Base-by-base conservation (phyloP, 2,113 vertebrate species). In the Perca schrenkii region DNA sequence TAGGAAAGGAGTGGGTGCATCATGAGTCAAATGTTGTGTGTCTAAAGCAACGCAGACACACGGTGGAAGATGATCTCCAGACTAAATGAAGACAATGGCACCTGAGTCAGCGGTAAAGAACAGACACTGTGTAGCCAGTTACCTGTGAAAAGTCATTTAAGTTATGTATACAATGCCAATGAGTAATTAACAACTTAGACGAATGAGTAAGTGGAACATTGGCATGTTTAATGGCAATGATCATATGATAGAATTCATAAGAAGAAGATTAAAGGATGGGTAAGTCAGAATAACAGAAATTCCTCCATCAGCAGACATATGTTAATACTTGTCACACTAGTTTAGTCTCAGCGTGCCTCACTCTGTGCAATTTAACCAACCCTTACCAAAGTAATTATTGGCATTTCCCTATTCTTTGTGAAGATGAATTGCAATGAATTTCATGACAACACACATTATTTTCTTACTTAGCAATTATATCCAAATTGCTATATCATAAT, bases 21-120 rank as follows among this genome's bases (percentile, higher is more conserved):
- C 40, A 64, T 89, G 84, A 89, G 77, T 92, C 86, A 90, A 74
- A 54, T 47, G 16, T 46, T 50, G 4, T 17, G 49, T 46, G 69
- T 83, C 72, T 86, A 70, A 58, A 40, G 65, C 47, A 40, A 61
- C 3, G 15, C 10, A 52, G 60, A 68, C 28, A 54, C 2, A 58
- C 16, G 0, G 54, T 16, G 1, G 11, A 49, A 57, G 22, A 53
- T 1, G 6, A 68, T 22, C 79, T 79, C 40, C 22, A 36, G 3
- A 63, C 73, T 63, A 13, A n/a, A 68, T 6, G 49, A 74, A 88
- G 40, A 77, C 75, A 67, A 13, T 75, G 57, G 47, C 66, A 79
- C 65, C 65, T 88, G 84, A 88, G 71, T 83, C 82, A 85, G 68
- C 3, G 22, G 3, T 15, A 34, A 50, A 40, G 17, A 36, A 49